phyloP scores from a whole-genome alignment of 2,113 vertebrate species.

The Grantiella picta region DNA sequence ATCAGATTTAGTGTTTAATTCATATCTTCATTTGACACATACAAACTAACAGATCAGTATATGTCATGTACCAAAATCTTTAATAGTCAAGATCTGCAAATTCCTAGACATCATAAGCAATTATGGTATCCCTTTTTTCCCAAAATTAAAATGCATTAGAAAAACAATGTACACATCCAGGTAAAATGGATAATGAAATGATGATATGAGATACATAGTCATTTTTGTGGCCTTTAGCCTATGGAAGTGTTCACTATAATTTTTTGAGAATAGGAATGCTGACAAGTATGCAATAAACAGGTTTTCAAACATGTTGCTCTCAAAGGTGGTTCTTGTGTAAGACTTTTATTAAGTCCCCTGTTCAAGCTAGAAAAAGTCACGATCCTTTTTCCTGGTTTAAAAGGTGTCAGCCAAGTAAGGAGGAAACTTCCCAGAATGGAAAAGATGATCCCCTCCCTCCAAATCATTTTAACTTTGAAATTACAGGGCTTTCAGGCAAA shows the following conservation, averaged over 20 bases:
- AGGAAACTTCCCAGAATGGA: background rate
- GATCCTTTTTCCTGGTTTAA: background rate
- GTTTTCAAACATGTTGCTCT: accelerated
- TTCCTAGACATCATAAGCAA: background rate
- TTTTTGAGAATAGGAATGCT: background rate
- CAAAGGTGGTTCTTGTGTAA: background rate
- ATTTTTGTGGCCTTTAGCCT: background rate
- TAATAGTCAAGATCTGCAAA: background rate
- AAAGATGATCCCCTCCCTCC: background rate
- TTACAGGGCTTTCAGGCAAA: background rate
- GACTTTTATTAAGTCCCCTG: accelerated
- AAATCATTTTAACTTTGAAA: background rate
- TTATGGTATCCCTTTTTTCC: background rate
- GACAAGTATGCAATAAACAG: background rate
- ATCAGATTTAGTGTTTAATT: background rate
- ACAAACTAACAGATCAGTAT: background rate
- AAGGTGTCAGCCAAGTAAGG: background rate
- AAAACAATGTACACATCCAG: accelerated
- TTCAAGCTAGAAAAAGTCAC: background rate
- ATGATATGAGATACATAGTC: background rate
- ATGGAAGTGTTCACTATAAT: background rate
- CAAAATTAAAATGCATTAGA: background rate
- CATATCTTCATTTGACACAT: background rate
- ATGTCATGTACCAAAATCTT: background rate
- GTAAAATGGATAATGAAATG: background rate